These are phyloP conservation scores for Proales similis DNA, from an alignment of 1,140 invertebrate species.

Conservation along the genomic window DNA sequence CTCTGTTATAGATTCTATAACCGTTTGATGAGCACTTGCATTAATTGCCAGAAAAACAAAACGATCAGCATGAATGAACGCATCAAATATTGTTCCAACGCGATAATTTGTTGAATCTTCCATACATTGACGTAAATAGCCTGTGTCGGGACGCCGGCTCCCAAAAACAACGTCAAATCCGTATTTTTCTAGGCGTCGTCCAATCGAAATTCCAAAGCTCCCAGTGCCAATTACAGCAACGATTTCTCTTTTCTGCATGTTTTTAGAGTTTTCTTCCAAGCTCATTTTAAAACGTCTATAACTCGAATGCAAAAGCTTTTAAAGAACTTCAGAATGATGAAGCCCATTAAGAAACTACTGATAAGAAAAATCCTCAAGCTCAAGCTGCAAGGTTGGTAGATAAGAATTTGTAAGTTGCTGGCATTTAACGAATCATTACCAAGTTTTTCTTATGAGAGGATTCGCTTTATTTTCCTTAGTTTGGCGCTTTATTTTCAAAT, in stretches of 20 bases:
- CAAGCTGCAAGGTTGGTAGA: too few relatives aligned
- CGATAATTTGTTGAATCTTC: not conserved
- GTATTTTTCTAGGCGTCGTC: constrained; percentile 43
- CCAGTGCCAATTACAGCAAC: constrained; percentile 49
- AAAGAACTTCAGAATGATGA: too few relatives aligned
- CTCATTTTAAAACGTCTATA: too few relatives aligned
- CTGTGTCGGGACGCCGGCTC: constrained; percentile 43
- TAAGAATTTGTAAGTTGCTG: too few relatives aligned
- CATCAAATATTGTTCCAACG: not conserved
- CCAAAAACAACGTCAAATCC: constrained; percentile 47
- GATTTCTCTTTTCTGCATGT: not conserved
- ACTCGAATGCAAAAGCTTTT: too few relatives aligned
- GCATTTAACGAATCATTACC: too few relatives aligned
- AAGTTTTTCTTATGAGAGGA: too few relatives aligned
- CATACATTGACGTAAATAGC: constrained; percentile 24
- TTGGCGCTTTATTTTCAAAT: too few relatives aligned
- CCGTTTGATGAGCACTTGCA: constrained; percentile 42
- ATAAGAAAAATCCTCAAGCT: too few relatives aligned
- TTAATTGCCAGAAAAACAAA: constrained; percentile 39
- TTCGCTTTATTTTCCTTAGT: too few relatives aligned
- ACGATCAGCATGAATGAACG: constrained; percentile 5
- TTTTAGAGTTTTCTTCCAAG: too few relatives aligned
- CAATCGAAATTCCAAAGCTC: constrained; percentile 45
- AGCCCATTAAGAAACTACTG: too few relatives aligned
- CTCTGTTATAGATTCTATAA: constrained; percentile 42